These are phyloP conservation scores for Perizoma affinitatum DNA, from an alignment of 2,888 invertebrate species.

Conservation along the genomic window DNA sequence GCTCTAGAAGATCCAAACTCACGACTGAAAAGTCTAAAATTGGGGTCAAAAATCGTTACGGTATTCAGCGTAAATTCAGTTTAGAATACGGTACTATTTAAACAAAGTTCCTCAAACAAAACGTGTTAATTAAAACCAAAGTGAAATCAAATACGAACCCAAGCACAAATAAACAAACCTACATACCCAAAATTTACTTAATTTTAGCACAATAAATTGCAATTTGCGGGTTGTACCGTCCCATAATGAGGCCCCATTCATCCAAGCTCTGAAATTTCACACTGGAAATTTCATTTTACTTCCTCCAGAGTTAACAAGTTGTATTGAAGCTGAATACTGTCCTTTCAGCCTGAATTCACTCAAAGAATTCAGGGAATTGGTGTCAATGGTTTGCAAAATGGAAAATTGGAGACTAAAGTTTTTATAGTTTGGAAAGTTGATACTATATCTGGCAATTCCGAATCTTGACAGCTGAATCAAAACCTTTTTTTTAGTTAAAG, in stretches of 20 bases:
- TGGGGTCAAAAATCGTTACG: too few species aligned
- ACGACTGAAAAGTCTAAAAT: too few species aligned
- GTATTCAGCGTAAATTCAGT: too few species aligned
- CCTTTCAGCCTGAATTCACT: conserved; percentile 2
- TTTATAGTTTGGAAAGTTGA: too few species aligned
- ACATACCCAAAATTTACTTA: background rate
- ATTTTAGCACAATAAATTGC: conserved; percentile 48
- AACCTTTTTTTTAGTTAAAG: too few species aligned
- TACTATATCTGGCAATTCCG: too few species aligned
- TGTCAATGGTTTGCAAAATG: background rate
- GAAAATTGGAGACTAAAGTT: too few species aligned
- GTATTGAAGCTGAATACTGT: conserved; percentile 6
- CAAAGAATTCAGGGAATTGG: background rate
- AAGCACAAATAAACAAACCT: background rate
- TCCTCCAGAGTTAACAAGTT: conserved; percentile 8
- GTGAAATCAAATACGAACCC: background rate
- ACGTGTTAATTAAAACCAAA: background rate
- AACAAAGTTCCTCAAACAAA: background rate
- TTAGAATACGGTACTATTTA: too few species aligned
- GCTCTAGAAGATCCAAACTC: too few species aligned
- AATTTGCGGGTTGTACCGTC: conserved; percentile 51
- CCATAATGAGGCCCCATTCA: conserved; percentile 61
- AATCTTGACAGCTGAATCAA: too few species aligned
- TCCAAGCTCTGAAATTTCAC: conserved; percentile 43
- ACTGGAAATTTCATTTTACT: conserved; percentile 56